Evolutionary conservation across 2,797 vertebrate species (phyloP), one percentile per base, ranked within the genome.

Genomic region (Psittacula derbiana): DNA sequence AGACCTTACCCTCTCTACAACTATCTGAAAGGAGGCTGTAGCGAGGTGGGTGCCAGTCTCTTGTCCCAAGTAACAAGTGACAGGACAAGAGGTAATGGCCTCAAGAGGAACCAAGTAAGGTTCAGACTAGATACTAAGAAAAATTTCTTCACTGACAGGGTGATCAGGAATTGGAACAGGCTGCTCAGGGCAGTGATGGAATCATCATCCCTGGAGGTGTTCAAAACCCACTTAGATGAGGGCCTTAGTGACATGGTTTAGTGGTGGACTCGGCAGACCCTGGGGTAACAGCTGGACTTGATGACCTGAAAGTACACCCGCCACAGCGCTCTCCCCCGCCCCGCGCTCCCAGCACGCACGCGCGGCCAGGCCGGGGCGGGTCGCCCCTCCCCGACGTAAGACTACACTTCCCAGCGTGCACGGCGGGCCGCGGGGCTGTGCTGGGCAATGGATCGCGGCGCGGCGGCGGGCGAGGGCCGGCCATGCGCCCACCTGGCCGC

Each of bases 401-500:
- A 72, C 93, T 91, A 92, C 90, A 46, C 15, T 71, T 94, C 94
- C 94, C 90, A 13, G 85, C 75, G 72, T 30, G 50, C 84, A 5
- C 36, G 7, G n/a, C n/a, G 10, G n/a, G 6, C 25, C 8, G 31
- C 20, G 53, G 53, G 20, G 53, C 13, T 2, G 53, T 55, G n/a
- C 13, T 2, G 20, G 31, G 53, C 31, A 13, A 57, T 57, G 53
- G 53, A 57, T 23, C 2, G 12, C 20, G 13, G 31, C 2, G 53
- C 31, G 31, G 13, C 8, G 31, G 53, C 31, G 64, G 94, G 67
- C 17, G 83, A 62, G 78, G 96, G 67, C 30, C 27, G 36, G 16
- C 43, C 33, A 12, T 19, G 64, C 88, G 88, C 47, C 14, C 98
- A 99, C 82, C 60, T 98, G 50, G 98, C 98, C 1, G 99, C 99